Percentiles rank a stretch among this genome's conserved stretches.
These are phyloP conservation scores for Tetramorium parvispinum DNA, from an alignment of 1,140 invertebrate genomes.

Conservation along the genomic window DNA sequence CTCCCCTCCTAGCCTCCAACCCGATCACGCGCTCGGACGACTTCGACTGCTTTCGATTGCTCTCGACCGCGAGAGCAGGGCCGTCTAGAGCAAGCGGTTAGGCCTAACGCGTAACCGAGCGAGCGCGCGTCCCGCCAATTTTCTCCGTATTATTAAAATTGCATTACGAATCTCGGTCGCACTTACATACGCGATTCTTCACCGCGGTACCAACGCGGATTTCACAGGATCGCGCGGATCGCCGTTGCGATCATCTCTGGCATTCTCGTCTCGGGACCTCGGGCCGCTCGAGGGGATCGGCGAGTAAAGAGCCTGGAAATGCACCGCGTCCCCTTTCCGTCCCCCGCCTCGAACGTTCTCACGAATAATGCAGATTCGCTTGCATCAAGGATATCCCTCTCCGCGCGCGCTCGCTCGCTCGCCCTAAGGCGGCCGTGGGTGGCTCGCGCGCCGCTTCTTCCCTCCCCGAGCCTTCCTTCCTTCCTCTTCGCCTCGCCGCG, in stretches of 20 bases:
- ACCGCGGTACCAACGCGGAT: neutral
- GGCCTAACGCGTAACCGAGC: slow-evolving; percentile 52
- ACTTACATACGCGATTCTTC: neutral
- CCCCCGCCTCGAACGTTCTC: neutral
- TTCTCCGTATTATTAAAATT: slow-evolving; percentile 53
- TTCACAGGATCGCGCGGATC: neutral
- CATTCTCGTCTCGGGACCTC: neutral
- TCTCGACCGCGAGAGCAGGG: slow-evolving; percentile 70
- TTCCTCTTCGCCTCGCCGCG: slow-evolving; percentile 42
- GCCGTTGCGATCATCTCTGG: neutral
- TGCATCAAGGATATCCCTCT: slow-evolving; percentile 34
- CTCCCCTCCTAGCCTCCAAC: slow-evolving; percentile 27
- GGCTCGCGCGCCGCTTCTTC: slow-evolving; percentile 67
- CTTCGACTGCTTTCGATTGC: slow-evolving; percentile 73
- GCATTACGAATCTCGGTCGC: neutral
- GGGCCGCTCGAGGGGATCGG: neutral
- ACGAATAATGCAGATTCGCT: slow-evolving; percentile 29
- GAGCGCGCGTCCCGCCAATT: neutral
- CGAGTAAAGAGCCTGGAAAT: neutral
- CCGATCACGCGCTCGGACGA: slow-evolving; percentile 63
- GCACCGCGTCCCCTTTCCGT: neutral
- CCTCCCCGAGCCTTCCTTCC: slow-evolving; percentile 50
- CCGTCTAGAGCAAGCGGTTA: slow-evolving; percentile 64
- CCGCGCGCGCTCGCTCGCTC: neutral
- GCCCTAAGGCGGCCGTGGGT: slow-evolving; percentile 42